A percentile compares a stretch with the other conserved stretches of the same genome.
phyloP scores from a whole-genome alignment of 2,797 vertebrate species.

The Caiman crocodilus region DNA sequence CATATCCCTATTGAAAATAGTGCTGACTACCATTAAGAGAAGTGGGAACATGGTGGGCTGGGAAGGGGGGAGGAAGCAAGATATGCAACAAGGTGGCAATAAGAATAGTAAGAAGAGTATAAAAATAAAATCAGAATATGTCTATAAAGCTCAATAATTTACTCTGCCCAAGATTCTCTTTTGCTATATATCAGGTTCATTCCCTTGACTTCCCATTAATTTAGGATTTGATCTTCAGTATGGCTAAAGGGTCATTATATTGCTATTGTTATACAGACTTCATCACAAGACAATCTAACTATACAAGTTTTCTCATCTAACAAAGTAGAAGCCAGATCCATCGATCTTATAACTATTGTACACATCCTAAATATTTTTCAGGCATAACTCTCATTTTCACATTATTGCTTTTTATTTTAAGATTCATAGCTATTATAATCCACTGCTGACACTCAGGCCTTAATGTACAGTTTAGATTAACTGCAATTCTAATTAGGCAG shows the following conservation, averaged over 20 bases:
- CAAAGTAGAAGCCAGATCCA: neutral
- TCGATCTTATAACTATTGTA: neutral
- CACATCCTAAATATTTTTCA: neutral
- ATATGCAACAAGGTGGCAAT: neutral
- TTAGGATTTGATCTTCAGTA: neutral
- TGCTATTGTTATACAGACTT: neutral
- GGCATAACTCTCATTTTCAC: neutral
- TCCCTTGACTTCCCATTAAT: neutral
- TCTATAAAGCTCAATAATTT: neutral
- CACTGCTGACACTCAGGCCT: neutral
- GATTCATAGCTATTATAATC: neutral
- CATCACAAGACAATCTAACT: neutral
- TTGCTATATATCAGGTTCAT: neutral
- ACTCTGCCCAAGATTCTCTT: neutral
- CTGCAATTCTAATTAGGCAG: neutral
- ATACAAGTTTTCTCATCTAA: neutral
- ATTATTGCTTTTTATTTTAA: neutral
- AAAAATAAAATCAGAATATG: fast-evolving
- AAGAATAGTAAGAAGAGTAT: neutral
- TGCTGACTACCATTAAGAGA: neutral
- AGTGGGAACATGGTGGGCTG: neutral
- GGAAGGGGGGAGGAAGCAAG: no score
- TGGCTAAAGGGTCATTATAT: neutral
- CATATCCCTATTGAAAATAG: neutral
- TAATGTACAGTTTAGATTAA: neutral